Evolutionary conservation across 2,113 vertebrate species (phyloP), one percentile per base, ranked within the genome.

Genomic region (Xiphophorus hellerii): DNA sequence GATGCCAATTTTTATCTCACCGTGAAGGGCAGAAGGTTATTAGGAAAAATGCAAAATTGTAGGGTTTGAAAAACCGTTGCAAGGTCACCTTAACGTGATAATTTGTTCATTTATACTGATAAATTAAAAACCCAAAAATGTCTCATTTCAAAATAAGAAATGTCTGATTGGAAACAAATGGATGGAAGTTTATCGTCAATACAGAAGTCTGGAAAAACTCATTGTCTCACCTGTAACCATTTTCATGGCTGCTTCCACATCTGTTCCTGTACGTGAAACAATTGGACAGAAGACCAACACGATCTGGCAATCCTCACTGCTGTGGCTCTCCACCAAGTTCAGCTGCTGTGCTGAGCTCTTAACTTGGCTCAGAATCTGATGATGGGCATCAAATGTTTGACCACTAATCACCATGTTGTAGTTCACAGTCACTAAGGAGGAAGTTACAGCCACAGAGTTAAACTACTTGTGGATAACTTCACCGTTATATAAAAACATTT

Each of bases 281-380:
- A 89, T 37, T 1, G 88, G 81, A 37, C 88, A 89, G 88, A 91
- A 91, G 62, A 92, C 30, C 7, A 91, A 42, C 2, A 37, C 71
- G 37, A 83, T 10, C 2, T 28, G 0, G 48, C 2, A 14, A 4
- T 74, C 27, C 0, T 25, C 0, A 1, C 0, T 0, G n/a, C 0
- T 29, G 0, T 2, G 20, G 28, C 20, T 20, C 25, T 58, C 42
- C 0, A 81, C 9, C 1, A 48, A 66, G 5, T 14, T 29, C 20
- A 67, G 37, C 0, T 14, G 31, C 39, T 7, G 8, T 1, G 1
- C 0, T n/a, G 7, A 5, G 63, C 0, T 0, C 35, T 13, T 29
- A 27, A 92, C 2, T 30, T 66, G 44, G 0, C 64, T 0, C 73
- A 89, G 60, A 28, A 92, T 33, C 29, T 81, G 51, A 0, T 0